These are phyloP conservation scores for Clarias fuscus DNA, from an alignment of 2,797 vertebrate species.

Conservation along the genomic window DNA sequence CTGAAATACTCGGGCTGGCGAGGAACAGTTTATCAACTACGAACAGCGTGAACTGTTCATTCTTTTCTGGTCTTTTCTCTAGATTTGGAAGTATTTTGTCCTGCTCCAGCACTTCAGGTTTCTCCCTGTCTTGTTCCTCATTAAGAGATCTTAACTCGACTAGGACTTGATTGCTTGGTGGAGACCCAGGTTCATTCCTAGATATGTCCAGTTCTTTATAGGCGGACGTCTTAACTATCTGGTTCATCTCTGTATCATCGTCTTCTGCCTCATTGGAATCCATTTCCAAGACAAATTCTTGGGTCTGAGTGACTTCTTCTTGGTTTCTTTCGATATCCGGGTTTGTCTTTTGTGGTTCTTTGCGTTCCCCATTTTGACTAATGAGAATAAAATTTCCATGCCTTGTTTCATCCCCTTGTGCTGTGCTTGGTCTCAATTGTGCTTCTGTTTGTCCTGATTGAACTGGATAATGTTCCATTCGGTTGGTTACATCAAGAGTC, in stretches of 20 bases:
- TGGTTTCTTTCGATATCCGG: neutral
- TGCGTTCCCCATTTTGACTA: neutral
- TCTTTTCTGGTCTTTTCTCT: constrained; percentile 28
- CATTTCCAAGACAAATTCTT: constrained; percentile 23
- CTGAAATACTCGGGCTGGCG: constrained; percentile 61
- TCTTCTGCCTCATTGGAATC: constrained; percentile 3
- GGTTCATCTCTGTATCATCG: constrained; percentile 3
- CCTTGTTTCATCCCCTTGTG: constrained; percentile 14
- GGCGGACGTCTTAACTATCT: constrained; percentile 9
- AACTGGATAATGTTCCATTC: constrained; percentile 16
- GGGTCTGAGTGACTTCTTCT: constrained; percentile 13
- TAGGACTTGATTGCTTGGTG: constrained; percentile 11
- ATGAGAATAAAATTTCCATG: constrained; percentile 6
- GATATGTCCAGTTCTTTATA: constrained; percentile 21
- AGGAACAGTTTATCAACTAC: constrained; percentile 71
- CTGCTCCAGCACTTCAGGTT: constrained; percentile 15
- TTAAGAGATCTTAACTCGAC: constrained; percentile 23
- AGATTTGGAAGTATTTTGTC: constrained; percentile 8
- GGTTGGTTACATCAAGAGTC: constrained; percentile 1
- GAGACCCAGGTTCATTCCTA: neutral
- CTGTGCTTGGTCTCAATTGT: constrained; percentile 35
- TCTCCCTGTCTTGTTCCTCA: neutral
- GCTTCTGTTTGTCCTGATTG: constrained; percentile 34
- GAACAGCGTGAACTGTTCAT: constrained; percentile 61
- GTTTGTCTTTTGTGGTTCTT: neutral